phyloP scores from a whole-genome alignment of 1,140 invertebrate genomes.

The Pachyrhynchus sulphureomaculatus region DNA sequence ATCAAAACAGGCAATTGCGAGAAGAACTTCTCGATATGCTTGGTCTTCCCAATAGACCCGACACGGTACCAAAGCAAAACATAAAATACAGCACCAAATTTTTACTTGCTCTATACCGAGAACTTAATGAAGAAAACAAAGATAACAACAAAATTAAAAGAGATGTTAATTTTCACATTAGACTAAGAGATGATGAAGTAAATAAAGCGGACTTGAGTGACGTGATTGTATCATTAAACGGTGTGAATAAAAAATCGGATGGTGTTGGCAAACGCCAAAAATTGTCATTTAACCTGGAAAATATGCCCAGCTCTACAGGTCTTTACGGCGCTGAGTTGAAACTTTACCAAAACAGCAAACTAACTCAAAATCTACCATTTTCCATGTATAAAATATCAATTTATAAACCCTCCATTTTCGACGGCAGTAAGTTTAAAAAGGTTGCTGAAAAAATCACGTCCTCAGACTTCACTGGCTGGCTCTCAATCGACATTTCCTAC shows the following conservation, averaged over 20 bases:
- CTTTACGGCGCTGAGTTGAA: conserved; percentile 3
- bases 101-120: background rate
- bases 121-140: background rate
- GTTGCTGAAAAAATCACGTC: conserved; percentile 3
- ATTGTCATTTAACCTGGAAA: background rate
- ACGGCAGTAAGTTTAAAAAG: background rate
- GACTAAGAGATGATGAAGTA: background rate
- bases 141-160: background rate
- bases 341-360: background rate
- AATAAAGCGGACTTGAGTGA: background rate
- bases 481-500: conserved; percentile 1
- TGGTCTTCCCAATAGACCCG: background rate
- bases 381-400: background rate
- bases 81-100: background rate
- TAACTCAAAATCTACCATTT: background rate
- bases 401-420: background rate
- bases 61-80: background rate
- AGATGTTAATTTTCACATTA: too few species aligned
- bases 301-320: background rate
- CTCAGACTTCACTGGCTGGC: background rate
- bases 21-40: too few species aligned
- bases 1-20: too few species aligned
- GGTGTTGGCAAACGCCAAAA: background rate
- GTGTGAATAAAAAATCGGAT: background rate
- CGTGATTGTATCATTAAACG: background rate